phyloP scores from a whole-genome alignment of 1,140 invertebrate species.

The Drosophila littoralis region DNA sequence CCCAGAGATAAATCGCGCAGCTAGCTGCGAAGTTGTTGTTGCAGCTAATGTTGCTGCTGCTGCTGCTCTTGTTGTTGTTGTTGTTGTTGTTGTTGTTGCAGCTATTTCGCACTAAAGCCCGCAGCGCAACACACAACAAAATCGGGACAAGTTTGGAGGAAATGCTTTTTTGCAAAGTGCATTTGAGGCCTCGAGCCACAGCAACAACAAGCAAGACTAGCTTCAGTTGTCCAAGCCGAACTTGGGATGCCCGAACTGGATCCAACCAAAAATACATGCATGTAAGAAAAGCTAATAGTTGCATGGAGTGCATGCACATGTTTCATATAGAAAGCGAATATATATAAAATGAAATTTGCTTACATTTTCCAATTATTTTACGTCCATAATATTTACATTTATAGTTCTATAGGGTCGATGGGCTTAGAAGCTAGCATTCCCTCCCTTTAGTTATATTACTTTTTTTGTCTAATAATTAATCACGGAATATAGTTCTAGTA shows the following conservation, averaged over 20 bases:
- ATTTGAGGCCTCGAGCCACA: slow-evolving; percentile 67
- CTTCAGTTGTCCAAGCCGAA: not conserved
- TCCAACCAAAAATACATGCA: no score
- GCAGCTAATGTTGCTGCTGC: slow-evolving; percentile 20
- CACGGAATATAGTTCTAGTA: no score
- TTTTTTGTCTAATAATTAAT: no score
- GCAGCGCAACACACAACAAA: slow-evolving; percentile 64
- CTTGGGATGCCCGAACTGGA: slow-evolving; percentile 18
- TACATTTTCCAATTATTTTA: no score
- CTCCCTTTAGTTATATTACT: no score
- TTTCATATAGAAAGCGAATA: no score
- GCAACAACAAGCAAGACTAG: slow-evolving; percentile 31
- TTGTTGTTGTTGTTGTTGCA: slow-evolving; percentile 41
- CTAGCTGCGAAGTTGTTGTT: slow-evolving; percentile 51
- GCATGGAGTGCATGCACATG: no score
- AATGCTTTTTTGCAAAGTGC: slow-evolving; percentile 81
- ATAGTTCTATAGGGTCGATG: no score
- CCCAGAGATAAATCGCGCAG: slow-evolving; percentile 75
- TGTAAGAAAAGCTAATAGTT: no score
- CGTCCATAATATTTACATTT: no score
- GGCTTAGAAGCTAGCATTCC: no score
- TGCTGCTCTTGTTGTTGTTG: slow-evolving; percentile 52
- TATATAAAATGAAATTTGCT: no score
- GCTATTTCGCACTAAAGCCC: slow-evolving; percentile 74
- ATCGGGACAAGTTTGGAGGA: slow-evolving; percentile 79